Conservation (phyloP, 1,140 invertebrate genomes). For the Tetragnatha versicolor region DNA sequence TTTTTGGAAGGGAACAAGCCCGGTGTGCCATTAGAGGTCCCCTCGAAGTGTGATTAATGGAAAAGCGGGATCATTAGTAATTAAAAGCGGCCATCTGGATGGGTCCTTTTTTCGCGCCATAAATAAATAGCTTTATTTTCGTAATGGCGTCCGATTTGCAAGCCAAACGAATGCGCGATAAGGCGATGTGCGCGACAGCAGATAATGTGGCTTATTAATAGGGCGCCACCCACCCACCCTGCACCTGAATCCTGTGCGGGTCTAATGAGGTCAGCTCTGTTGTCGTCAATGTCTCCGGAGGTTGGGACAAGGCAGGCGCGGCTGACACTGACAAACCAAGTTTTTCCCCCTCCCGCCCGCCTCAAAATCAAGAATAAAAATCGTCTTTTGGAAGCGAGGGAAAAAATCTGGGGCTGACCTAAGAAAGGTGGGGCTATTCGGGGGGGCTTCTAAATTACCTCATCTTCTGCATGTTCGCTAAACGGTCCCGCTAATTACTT, state of each 20-base stretch:
- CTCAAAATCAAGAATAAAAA: constrained; percentile 47
- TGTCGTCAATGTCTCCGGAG: constrained; percentile 46
- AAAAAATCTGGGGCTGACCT: constrained; percentile 53
- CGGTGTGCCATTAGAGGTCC: too few relatives aligned
- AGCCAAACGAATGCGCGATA: constrained; percentile 49
- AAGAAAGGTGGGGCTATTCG: constrained; percentile 56
- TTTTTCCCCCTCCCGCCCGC: constrained; percentile 47
- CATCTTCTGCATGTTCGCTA: constrained; percentile 55
- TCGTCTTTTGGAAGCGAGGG: constrained; percentile 23
- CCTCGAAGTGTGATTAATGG: too few relatives aligned
- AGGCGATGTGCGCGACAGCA: constrained; percentile 47
- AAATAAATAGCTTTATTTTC: constrained; percentile 47
- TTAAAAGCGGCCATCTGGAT: too few relatives aligned
- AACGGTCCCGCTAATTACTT: constrained; percentile 56
- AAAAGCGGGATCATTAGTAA: too few relatives aligned
- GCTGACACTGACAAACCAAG: constrained; percentile 54
- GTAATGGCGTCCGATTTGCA: constrained; percentile 45
- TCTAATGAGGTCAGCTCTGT: constrained; percentile 53
- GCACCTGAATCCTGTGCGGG: constrained; percentile 46
- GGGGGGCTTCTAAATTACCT: constrained; percentile 56
- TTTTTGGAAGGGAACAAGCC: too few relatives aligned
- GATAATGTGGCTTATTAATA: constrained; percentile 51
- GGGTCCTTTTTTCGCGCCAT: constrained; percentile 18
- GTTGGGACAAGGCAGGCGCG: constrained; percentile 49
- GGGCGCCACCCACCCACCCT: constrained; percentile 45